Evolutionary conservation across 2,797 vertebrate species (phyloP), one percentile per base, ranked within the genome.

Genomic region (Monodelphis domestica): DNA sequence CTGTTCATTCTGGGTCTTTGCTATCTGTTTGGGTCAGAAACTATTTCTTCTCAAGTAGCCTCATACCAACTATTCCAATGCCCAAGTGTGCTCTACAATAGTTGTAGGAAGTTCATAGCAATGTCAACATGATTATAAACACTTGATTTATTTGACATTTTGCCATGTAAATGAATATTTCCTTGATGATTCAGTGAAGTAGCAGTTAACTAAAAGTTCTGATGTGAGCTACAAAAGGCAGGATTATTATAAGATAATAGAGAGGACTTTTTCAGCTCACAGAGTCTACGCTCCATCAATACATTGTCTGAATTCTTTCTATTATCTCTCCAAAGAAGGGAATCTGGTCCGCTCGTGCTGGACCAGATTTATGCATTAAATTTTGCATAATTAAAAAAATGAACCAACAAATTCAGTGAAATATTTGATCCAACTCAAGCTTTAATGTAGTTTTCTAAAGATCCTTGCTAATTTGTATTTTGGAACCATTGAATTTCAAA

Each of bases 1-100:
- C 55, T 84, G 50, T 54, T 90, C 91, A 90, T 91, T 93, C 91
- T 95, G 89, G 70, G 88, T 89, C 88, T 89, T 89, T n/a, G 53
- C 90, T 29, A 88, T 59, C 53, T 7, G 29, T 92, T 90, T 87
- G 52, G 28, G 54, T 95, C n/a, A 55, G 54, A 12, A 59, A 90
- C 93, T 87, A 89, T 92, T 84, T 92, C 33, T 94, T 59, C 54
- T 26, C 87, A 33, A 91, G 28, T 5, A 54, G 29, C 17, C 26
- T 30, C 21, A 78, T 55, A 24, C 1, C 56, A 63, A 5, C 92
- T 89, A 78, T 17, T 45, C 4, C 2, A 84, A 3, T 45, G 38
- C 14, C 91, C 88, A 56, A 90, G 15, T 70, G 28, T 1, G 21
- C 78, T 54, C 91, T 92, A 5, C 59, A 55, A 45, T 90, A 63